Conservation (phyloP, 53 echinoderm and acorn worm genomes). For the Holothuria leucospilota region DNA sequence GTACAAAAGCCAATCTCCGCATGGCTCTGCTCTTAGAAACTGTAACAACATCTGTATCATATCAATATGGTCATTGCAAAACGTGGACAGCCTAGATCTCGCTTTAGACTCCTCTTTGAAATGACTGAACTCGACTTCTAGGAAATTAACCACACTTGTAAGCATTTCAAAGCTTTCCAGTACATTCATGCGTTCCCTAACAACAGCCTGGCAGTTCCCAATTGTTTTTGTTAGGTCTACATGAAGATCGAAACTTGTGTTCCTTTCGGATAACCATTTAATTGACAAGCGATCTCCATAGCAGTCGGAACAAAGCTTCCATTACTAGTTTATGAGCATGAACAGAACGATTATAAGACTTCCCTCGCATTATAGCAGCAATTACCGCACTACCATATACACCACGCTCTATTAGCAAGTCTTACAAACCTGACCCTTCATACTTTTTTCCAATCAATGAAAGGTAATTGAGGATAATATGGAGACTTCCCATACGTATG, state of each 20-base stretch:
- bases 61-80: slow-evolving; percentile 21
- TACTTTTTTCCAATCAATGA: slow-evolving; percentile 3
- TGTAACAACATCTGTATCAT: slow-evolving; percentile 34
- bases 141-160: not conserved
- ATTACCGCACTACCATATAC: not conserved
- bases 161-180: not conserved
- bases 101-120: slow-evolving; percentile 2
- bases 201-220: not conserved
- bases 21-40: slow-evolving; percentile 37
- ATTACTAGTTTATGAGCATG: slow-evolving; percentile 11
- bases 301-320: slow-evolving; percentile 2
- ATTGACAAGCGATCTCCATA: not conserved
- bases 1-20: slow-evolving; percentile 35
- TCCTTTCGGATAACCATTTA: too few relatives aligned
- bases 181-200: not conserved
- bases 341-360: slow-evolving; percentile 3
- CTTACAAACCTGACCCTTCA: not conserved
- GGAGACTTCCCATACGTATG: slow-evolving; percentile 8
- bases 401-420: slow-evolving; percentile 10
- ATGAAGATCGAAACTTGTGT: not conserved
- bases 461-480: not conserved
- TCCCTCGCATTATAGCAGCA: not conserved
- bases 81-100: slow-evolving; percentile 27
- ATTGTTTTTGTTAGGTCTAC: not conserved
- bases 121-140: not conserved